phyloP scores from a whole-genome alignment of 2,113 vertebrate genomes.

The Solea senegalensis region DNA sequence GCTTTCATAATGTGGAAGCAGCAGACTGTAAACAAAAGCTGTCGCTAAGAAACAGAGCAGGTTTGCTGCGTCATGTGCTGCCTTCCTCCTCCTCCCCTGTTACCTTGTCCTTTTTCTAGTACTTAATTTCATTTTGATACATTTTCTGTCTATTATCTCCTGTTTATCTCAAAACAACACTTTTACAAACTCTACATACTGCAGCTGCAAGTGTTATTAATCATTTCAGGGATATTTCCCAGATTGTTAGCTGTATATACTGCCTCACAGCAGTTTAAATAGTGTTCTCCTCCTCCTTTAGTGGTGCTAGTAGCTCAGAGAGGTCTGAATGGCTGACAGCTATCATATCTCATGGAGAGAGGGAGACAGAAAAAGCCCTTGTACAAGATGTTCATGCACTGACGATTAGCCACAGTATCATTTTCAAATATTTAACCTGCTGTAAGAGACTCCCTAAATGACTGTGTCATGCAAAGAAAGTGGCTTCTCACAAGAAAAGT shows the following conservation, averaged over 20 bases:
- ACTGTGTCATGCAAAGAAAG: neutral
- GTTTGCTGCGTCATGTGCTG: conserved; percentile 40
- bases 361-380: neutral
- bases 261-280: neutral
- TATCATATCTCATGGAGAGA: conserved; percentile 51
- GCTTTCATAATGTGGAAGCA: conserved; percentile 30
- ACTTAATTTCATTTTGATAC: neutral
- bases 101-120: neutral
- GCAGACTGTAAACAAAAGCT: conserved; percentile 39
- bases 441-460: neutral
- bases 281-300: neutral
- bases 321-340: conserved; percentile 45
- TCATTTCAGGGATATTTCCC: neutral
- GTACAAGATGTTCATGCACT: neutral
- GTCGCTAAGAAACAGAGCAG: conserved; percentile 61
- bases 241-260: neutral
- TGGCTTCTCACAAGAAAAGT: neutral
- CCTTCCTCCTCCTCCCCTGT: neutral
- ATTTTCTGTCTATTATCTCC: neutral
- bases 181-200: neutral
- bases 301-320: neutral
- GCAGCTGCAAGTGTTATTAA: too few relatives aligned
- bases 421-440: neutral
- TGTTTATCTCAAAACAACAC: neutral
- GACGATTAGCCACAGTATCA: neutral